Evolutionary conservation across 2,888 invertebrate genomes (phyloP), one percentile per base, ranked within the genome.

Genomic region (Willowsia nigromaculata): DNA sequence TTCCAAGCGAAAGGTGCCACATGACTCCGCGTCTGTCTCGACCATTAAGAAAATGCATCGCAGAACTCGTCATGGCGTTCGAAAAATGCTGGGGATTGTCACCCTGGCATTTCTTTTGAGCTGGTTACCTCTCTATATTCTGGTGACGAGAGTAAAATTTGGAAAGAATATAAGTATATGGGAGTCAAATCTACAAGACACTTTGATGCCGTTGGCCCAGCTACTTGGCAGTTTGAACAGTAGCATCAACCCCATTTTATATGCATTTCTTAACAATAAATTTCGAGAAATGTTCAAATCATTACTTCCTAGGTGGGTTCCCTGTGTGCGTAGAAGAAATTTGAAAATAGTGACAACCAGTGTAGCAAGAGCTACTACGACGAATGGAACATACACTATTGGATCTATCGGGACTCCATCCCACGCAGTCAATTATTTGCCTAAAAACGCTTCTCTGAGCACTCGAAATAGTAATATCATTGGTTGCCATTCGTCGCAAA

Each of bases 181-280:
- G 0, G 83, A 85, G 25, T 96, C 97, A 93, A 97, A 97, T 92
- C 15, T 90, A 88, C 95, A 97, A 47, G 96, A 96, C 65, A 95
- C 97, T 25, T 96, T 96, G 1, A 97, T 97, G 33, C 98, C 98
- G 2, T 95, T 98, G 80, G 98, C 97, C 4, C 98, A 97, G 94
- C 97, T 97, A 97, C 94, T 99, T 74, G 98, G 98, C 1, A 96
- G 97, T 0, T 97, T 98, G 30, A 98, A 98, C 94, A 97, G 97
- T 27, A 98, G 98, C 95, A 98, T 98, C 93, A 98, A 99, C 94
- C 98, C 98, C 0, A 96, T 98, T 90, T 95, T 99, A 85, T 98
- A 99, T 94, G 98, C 98, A 2, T 98, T 98, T 94, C 98, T 98
- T 94, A 98, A 98, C 94, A 97, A 97, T 94, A 98, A 98, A 94